Base-by-base conservation (phyloP, 1,140 invertebrate species). In the Scaptomyza graminum region DNA sequence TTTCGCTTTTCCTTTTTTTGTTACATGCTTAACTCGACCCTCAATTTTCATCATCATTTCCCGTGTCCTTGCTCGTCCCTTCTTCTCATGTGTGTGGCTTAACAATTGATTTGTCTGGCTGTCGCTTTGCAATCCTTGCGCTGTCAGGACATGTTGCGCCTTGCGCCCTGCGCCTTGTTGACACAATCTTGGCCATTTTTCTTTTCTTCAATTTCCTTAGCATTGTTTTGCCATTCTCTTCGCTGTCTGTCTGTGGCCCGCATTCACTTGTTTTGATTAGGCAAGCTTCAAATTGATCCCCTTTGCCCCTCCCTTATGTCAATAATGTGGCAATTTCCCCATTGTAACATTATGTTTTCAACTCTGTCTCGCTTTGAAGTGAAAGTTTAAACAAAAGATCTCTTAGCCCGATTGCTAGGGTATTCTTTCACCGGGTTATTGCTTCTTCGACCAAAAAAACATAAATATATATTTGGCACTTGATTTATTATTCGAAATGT, bases 91-190 rank as follows among this genome's bases (percentile, higher is more conserved):
- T 37, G 34, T 37, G 34, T 3, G 34, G 69, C 63, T 44, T 66
- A 57, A 67, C 79, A 79, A 83, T 83, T 83, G 80, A 84, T 84
- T 83, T 79, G 79, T 68, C 28, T 43, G 49, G 41, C 52, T 68
- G 69, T 67, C 62, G 78, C 64, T 83, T 84, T 72, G 37, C 65
- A 74, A 74, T 74, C 71, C 66, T 74, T 63, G 71, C 57, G 66
- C 57, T 62, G 44, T 51, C 55, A 55, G 56, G 43, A 46, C 41
- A 34, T 41, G 37, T 41, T 41, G 18, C 18, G 2, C 12, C 37
- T 41, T 34, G 31, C 3, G 1, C 54, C 39, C 31, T 65, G 6
- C 44, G 31, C 34, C 34, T 61, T 51, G 69, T 72, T 72, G 69
- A 66, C 62, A 72, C 69, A 71, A 50, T 57, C 22, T 49, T 43